Base-by-base conservation (phyloP, 1,140 invertebrate genomes). In the Tetragonula clypearis region DNA sequence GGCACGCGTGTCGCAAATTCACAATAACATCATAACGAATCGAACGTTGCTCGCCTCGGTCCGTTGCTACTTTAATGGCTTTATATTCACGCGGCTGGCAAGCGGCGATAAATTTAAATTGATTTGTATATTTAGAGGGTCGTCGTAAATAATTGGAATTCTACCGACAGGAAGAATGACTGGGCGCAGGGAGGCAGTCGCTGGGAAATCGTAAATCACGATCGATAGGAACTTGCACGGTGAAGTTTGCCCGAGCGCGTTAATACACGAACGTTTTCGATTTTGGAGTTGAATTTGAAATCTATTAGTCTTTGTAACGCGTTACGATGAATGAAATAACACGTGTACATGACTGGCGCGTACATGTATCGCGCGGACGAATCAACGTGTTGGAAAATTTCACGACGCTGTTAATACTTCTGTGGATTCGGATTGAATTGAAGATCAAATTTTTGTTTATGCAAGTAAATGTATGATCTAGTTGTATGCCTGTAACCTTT, bases 21-120 rank as follows among this genome's bases (percentile, higher is more conserved):
- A 81, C 87, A 89, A 90, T 91, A 88, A 85, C 84, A 76, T 89
- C 81, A 87, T 85, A 90, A 90, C 84, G 85, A 87, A 86, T 90
- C 78, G 75, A 66, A 84, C 72, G 82, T 86, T 77, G 74, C 82
- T 74, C 35, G n/a, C 21, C 73, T n/a, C 65, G 49, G 60, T 15
- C 65, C 49, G 58, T 35, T 68, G 79, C 75, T 74, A 71, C 71
- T 86, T 88, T 88, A 87, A 90, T 80, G 82, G 55, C 69, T 88
- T 79, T 88, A 86, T 90, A 86, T 21, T 76, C 41, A 21, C 30
- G 41, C 76, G 53, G 77, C 56, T 49, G 60, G 77, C 79, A 88
- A 85, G 82, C 78, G 72, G 72, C 71, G 78, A 90, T 89, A 89
- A 91, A 91, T 91, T 87, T 87, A 82, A 86, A 90, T 87, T 88